These are phyloP conservation scores for Nesogale talazaci DNA, from an alignment of 2,113 vertebrate genomes.

Conservation along the genomic window DNA sequence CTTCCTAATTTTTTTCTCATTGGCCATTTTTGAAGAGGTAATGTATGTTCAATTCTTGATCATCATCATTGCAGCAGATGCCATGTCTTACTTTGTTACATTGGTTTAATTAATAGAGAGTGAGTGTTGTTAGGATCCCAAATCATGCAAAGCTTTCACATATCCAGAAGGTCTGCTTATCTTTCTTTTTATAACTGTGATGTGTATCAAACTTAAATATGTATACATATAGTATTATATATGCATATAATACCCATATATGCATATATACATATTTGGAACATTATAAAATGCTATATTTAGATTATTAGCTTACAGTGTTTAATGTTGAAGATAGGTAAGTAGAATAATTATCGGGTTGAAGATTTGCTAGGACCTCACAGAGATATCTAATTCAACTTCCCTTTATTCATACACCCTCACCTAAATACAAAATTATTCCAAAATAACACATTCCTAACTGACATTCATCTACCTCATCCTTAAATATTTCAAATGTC, in stretches of 20 bases:
- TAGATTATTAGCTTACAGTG: not conserved
- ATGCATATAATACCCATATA: no score
- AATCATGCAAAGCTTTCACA: conserved; percentile 30
- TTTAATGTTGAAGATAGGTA: conserved; percentile 50
- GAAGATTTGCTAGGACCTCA: conserved; percentile 23
- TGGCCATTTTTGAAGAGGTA: conserved; percentile 35
- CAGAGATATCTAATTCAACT: conserved; percentile 20
- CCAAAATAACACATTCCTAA: not conserved
- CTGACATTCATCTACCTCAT: not conserved
- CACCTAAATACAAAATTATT: conserved; percentile 28
- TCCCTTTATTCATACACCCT: not conserved
- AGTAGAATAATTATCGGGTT: conserved; percentile 35
- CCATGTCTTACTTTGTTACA: conserved; percentile 32
- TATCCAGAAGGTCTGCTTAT: conserved; percentile 4
- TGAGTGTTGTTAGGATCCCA: conserved; percentile 51
- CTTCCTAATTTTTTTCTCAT: conserved; percentile 50
- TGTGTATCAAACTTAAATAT: conserved; percentile 12
- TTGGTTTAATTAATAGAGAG: conserved; percentile 57
- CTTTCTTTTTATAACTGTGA: conserved; percentile 49
- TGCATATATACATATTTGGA: not conserved
- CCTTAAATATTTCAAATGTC: conserved; percentile 33
- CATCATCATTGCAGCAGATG: conserved; percentile 48
- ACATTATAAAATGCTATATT: conserved; percentile 25
- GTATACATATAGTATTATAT: not conserved
- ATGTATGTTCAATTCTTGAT: conserved; percentile 46